Evolutionary conservation across 1,140 invertebrate species (phyloP), one percentile per base, ranked within the genome.

Genomic region (Akabosia matsudoensis): DNA sequence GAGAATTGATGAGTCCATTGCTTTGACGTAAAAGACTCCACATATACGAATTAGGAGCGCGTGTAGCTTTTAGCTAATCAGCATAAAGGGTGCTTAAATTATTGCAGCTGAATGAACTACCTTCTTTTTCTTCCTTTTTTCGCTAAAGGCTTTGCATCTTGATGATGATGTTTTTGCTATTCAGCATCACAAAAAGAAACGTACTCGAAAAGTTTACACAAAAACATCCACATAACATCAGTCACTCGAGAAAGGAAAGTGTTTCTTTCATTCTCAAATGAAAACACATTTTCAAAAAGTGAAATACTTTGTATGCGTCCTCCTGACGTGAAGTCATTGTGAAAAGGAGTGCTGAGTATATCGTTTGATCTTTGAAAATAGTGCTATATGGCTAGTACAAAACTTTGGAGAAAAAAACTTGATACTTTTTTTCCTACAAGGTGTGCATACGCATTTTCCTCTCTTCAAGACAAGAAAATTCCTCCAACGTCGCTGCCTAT

Each of bases 1-100:
- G n/a, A n/a, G n/a, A n/a, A n/a, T 10, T 18, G 37, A 45, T 45
- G 37, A 45, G 37, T 45, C 37, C 18, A 45, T 7, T 18, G 37
- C 18, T 10, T 7, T 18, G 37, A 45, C 37, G 37, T n/a, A n/a
- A n/a, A n/a, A n/a, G n/a, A n/a, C n/a, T n/a, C n/a, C n/a, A n/a
- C n/a, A n/a, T n/a, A n/a, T n/a, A n/a, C n/a, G n/a, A n/a, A n/a
- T 56, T 56, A 56, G 10, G 28, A 67, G 61, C 61, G 61, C 61
- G 61, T 67, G 61, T 67, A 30, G 61, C 24, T 67, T 67, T 67
- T 67, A 67, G 61, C 61, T 67, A 67, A 67, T 67, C 61, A 31
- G 26, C 61, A 67, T 67, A 67, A 67, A 67, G 61, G 61, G 61
- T 67, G 61, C 61, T 67, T 67, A 67, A 67, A 67, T 67, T 67